Percentiles rank a stretch among this genome's conserved stretches.
phyloP scores from a whole-genome alignment of 35 echinoderm and acorn worm genomes.

The Heliocidaris erythrogramma region DNA sequence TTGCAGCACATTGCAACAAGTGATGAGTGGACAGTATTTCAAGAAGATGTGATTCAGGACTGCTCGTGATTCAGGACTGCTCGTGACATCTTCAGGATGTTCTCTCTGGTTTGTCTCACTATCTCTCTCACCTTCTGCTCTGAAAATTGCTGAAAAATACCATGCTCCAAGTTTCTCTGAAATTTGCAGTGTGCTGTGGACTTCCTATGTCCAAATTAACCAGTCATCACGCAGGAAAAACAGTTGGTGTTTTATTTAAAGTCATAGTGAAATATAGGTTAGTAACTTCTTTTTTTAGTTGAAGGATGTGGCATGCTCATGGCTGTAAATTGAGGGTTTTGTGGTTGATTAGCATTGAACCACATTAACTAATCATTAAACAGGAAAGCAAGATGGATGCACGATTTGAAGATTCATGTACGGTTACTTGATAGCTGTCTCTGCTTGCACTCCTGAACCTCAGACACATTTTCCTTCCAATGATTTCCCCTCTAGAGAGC shows the following conservation, averaged over 20 bases:
- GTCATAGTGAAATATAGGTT: background rate
- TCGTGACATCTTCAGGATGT: background rate
- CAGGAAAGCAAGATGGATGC: background rate
- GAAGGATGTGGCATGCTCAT: background rate
- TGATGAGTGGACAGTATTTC: conserved; percentile 6
- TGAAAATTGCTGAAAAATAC: background rate
- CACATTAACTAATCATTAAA: background rate
- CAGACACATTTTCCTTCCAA: background rate
- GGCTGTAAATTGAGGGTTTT: background rate
- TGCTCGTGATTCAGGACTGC: background rate
- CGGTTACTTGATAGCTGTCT: background rate
- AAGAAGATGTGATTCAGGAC: background rate
- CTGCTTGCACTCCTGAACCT: background rate
- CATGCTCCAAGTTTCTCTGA: background rate
- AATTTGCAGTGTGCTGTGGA: background rate
- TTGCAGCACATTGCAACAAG: background rate
- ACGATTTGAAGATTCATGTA: background rate
- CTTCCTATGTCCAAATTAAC: background rate
- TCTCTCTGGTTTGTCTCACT: background rate
- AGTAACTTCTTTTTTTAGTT: background rate
- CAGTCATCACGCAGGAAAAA: background rate
- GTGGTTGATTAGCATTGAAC: conserved; percentile 1
- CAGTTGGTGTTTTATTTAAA: background rate
- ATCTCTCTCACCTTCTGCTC: background rate
- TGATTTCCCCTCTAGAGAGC: background rate